Evolutionary conservation across 1,140 invertebrate genomes (phyloP).

Genomic region (Plutomurus gul): DNA sequence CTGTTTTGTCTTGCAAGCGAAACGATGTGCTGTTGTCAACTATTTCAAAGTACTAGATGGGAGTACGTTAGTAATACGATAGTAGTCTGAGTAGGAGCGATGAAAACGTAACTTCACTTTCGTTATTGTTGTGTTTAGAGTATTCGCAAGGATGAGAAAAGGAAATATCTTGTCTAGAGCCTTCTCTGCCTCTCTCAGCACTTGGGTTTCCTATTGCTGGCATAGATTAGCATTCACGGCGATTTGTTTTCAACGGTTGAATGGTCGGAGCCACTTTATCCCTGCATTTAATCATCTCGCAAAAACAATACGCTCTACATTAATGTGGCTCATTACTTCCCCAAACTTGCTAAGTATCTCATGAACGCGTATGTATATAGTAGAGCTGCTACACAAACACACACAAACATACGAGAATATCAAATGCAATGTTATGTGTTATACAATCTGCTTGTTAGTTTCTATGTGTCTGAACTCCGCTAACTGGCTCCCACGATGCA

Average conservation of each 20-base stretch:
- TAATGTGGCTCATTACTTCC: slow-evolving; percentile 52
- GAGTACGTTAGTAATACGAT: too few relatives aligned
- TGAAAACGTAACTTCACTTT: too few relatives aligned
- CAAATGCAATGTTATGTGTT: not conserved
- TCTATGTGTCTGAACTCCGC: too few relatives aligned
- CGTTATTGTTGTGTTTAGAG: too few relatives aligned
- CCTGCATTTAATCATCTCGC: slow-evolving; percentile 47
- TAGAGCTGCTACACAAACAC: not conserved
- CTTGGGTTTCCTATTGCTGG: not conserved
- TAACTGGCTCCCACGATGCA: too few relatives aligned
- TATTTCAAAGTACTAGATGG: too few relatives aligned
- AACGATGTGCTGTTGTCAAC: too few relatives aligned
- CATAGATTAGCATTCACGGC: slow-evolving; percentile 5
- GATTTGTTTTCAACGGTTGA: slow-evolving; percentile 43
- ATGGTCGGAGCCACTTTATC: slow-evolving; percentile 41
- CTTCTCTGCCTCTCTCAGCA: not conserved
- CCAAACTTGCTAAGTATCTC: slow-evolving; percentile 18
- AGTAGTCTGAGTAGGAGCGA: too few relatives aligned
- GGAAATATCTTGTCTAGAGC: not conserved
- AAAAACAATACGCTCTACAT: slow-evolving; percentile 51
- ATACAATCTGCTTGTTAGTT: not conserved
- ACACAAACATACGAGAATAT: not conserved
- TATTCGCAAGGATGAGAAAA: not conserved
- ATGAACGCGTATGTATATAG: too few relatives aligned
- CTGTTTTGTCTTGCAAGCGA: too few relatives aligned